Base-by-base conservation (phyloP, 2,797 vertebrate genomes). In the Thamnophis elegans region DNA sequence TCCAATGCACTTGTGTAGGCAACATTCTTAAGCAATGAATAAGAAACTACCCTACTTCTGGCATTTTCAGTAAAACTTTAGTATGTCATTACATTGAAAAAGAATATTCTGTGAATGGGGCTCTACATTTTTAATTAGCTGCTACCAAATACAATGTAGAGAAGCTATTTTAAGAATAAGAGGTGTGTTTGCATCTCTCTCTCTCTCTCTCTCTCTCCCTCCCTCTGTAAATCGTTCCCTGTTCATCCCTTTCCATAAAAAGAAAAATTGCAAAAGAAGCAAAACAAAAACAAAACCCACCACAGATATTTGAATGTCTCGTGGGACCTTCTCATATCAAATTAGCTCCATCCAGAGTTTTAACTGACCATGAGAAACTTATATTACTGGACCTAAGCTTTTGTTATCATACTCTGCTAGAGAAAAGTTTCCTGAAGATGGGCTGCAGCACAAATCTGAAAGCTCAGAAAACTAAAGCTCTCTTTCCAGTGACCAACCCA, bases 11-110 rank as follows among this genome's bases (percentile, higher is more conserved):
- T 18, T 85, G 94, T 93, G 88, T 82, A 96, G 51, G 90, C 53
- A 86, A 60, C n/a, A 2, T 8, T 51, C 56, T 92, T 73, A 58
- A 89, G 47, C 36, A 94, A 88, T 73, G 97, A 91, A 93, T 94
- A 26, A 0, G 10, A 73, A 58, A 95, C 87, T 85, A 59, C 22
- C 85, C 25, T 82, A 94, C 32, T 6, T 90, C n/a, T 73, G 60
- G 62, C 78, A 93, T 91, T 56, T 93, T 59, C 16, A 90, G 7
- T 36, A 32, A 88, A 26, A 92, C 25, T 86, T 73, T 0, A 0
- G 32, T 14, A 68, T 14, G 2, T 88, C 91, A 36, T 4, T 4
- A 58, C 90, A 93, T 53, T 13, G 54, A n/a, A 42, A 56, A 78
- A 86, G 68, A n/a, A 20, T 59, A 89, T 54, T 36, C 5, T 51